A percentile compares a stretch with the other conserved stretches of the same genome.
phyloP scores from a whole-genome alignment of 2,888 invertebrate genomes.

The Petrophora chlorosata region DNA sequence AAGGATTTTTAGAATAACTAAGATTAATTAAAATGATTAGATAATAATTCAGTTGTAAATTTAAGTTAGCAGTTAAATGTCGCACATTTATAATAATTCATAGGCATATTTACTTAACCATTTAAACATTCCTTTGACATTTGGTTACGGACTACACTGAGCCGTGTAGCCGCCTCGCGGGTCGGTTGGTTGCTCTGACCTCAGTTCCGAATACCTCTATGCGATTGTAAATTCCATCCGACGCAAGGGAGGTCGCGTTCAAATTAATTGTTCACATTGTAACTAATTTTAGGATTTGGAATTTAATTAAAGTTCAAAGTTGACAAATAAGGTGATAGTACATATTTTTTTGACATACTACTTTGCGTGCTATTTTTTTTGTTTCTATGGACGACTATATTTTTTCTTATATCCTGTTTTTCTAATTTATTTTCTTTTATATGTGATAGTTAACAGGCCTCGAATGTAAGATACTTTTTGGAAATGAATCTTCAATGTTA shows the following conservation, averaged over 20 bases:
- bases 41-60: conserved; percentile 78
- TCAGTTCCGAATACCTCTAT: conserved; percentile 6
- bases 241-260: conserved; percentile 33
- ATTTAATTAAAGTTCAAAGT: conserved; percentile 79
- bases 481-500: conserved; percentile 71
- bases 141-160: conserved; percentile 69
- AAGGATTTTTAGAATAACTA: conserved; percentile 73
- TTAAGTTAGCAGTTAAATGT: conserved; percentile 82
- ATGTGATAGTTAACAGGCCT: conserved; percentile 79
- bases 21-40: conserved; percentile 77
- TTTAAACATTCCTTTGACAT: conserved; percentile 82
- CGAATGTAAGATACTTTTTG: conserved; percentile 72
- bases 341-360: conserved; percentile 71
- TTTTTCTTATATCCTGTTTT: conserved; percentile 67
- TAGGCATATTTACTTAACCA: conserved; percentile 83
- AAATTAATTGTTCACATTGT: conserved; percentile 58
- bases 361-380: conserved; percentile 75
- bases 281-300: conserved; percentile 76
- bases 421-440: conserved; percentile 79
- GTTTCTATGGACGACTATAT: conserved; percentile 69
- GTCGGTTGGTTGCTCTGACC: conserved; percentile 20
- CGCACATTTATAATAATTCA: conserved; percentile 76
- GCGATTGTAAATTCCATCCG: conserved; percentile 36
- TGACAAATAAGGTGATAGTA: conserved; percentile 78
- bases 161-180: conserved; percentile 19